These are phyloP conservation scores for Netelia fuscicornis DNA, from an alignment of 2,888 invertebrate genomes.

Conservation along the genomic window DNA sequence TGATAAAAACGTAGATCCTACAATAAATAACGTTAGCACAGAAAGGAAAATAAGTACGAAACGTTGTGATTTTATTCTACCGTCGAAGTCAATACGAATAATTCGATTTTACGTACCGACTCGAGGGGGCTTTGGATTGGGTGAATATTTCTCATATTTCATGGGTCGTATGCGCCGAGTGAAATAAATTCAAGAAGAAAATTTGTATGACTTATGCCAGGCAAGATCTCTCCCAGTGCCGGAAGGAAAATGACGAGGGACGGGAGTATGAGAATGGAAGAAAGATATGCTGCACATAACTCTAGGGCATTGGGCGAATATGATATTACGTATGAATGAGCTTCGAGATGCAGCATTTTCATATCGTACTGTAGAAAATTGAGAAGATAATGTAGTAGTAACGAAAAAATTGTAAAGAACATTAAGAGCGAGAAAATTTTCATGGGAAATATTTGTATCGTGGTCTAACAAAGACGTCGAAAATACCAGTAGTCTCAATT, in stretches of 20 bases:
- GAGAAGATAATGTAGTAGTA: conserved; percentile 15
- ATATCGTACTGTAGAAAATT: conserved; percentile 18
- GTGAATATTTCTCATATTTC: conserved; percentile 33
- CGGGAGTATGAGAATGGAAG: conserved; percentile 9
- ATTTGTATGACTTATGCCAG: conserved; percentile 70
- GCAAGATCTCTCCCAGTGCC: conserved; percentile 49
- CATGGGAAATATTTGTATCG: neutral
- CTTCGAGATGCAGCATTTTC: conserved; percentile 32
- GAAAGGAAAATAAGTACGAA: neutral
- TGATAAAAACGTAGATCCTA: too few relatives aligned
- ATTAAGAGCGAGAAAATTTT: conserved; percentile 3
- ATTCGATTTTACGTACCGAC: conserved; percentile 10
- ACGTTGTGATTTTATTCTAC: conserved; percentile 5
- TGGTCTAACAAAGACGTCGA: neutral
- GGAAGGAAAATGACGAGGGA: conserved; percentile 50
- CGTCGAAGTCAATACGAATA: neutral
- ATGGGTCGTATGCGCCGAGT: conserved; percentile 24
- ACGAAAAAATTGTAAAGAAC: conserved; percentile 24
- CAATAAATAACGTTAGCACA: neutral
- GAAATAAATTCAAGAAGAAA: conserved; percentile 67
- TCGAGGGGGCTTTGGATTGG: neutral
- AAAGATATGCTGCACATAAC: conserved; percentile 36
- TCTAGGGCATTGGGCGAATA: conserved; percentile 23
- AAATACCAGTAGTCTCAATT: neutral
- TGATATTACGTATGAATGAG: conserved; percentile 46